Conservation (phyloP, 2,113 vertebrate genomes). For the Arvicanthis niloticus region DNA sequence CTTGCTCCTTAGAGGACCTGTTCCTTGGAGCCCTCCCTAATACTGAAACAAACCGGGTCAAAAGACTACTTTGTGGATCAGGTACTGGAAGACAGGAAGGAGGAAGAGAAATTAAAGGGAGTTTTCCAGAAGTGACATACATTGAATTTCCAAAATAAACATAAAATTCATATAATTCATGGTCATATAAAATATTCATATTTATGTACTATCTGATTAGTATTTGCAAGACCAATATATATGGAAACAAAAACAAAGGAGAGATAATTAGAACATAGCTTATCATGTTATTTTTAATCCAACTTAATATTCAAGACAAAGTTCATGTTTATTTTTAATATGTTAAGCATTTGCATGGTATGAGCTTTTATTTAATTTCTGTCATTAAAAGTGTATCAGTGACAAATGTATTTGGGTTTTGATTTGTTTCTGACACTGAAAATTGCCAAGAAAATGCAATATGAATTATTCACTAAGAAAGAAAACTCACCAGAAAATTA, state of each 20-base stretch:
- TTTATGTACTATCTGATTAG: not conserved
- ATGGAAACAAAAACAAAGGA: constrained; percentile 40
- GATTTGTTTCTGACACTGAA: constrained; percentile 18
- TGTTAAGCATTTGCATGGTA: not conserved
- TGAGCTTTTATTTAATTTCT: constrained; percentile 19
- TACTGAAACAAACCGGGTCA: not conserved
- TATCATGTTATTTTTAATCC: constrained; percentile 57
- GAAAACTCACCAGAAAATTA: constrained; percentile 28
- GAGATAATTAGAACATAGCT: constrained; percentile 45
- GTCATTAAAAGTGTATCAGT: constrained; percentile 28
- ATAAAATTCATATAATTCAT: constrained; percentile 25
- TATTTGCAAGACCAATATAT: constrained; percentile 49
- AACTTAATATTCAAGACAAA: constrained; percentile 61
- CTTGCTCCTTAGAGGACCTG: not conserved
- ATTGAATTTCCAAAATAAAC: not conserved
- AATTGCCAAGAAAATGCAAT: not conserved
- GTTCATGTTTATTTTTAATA: constrained; percentile 79
- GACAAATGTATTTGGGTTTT: constrained; percentile 39
- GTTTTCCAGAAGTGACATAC: not conserved
- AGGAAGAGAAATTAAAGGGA: not conserved
- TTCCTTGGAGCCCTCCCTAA: not conserved
- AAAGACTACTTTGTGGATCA: not conserved
- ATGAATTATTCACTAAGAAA: not conserved
- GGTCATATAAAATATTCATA: constrained; percentile 14
- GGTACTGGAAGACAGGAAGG: not conserved